Base-by-base conservation (phyloP, 2,797 vertebrate species). In the Xiphophorus birchmanni region DNA sequence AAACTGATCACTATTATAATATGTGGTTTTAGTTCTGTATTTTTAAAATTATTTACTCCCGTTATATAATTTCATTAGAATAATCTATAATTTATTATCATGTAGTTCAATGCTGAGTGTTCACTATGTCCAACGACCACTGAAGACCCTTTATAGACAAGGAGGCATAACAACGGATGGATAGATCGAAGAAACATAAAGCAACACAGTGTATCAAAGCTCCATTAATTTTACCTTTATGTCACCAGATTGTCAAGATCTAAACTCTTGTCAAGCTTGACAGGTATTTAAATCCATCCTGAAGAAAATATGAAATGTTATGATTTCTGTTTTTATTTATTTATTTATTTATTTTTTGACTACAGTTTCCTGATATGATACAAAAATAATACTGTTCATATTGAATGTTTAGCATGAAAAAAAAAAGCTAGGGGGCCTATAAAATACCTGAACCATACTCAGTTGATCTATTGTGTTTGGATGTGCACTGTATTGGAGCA, bases 401-500 rank as follows among this genome's bases (percentile, higher is more conserved):
- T 29, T 60, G 17, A 15, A 37, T 37, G 35, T 63, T 35, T 63
- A 37, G 18, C 18, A 37, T 23, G 18, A 1, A 18, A 35, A 60
- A 42, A 67, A 4, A 21, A 11, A 37, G 10, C 40, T 26, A 26
- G 35, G 2, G 6, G 67, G 32, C 7, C 0, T 42, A 52, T 3
- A 47, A 65, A 77, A 35, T 23, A 45, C 21, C 8, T 77, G 5
- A 40, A 69, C 23, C 65, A 26, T 40, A 6, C 65, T 42, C 52
- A 58, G 26, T 29, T 29, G 44, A 32, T 37, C 9, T 23, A 42
- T 23, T 29, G 60, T 84, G 74, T 86, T 60, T 86, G 35, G 63
- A 45, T 78, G 48, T 63, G 60, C 44, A 13, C 67, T 37, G 73
- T 85, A 44, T 82, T 77, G 69, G 79, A 78, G 58, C 82, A 71